Evolutionary conservation across 2,113 vertebrate species (phyloP), one percentile per base, ranked within the genome.

Genomic region (Cavia aperea): DNA sequence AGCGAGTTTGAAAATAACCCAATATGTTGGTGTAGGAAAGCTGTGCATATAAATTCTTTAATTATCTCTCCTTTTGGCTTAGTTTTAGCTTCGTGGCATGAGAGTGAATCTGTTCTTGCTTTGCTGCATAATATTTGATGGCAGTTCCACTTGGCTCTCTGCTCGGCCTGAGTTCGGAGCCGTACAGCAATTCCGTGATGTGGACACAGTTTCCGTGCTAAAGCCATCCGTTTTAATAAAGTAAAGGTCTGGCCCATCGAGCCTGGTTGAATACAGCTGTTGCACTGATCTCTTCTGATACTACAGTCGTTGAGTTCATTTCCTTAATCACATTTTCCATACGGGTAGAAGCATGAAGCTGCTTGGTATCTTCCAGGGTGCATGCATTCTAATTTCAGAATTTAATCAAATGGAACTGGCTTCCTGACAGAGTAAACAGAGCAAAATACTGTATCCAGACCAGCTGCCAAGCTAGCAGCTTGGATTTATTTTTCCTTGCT

Each of bases 341-440:
- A 96, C 73, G 94, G 95, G 96, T 81, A 82, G 93, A 95, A 95
- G 96, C 96, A 96, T 95, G 96, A 96, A 96, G 89, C 91, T 83
- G 93, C 89, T 93, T 95, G 93, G 94, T 96, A 95, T 93, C 96
- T 97, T 96, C 91, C 93, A 96, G 95, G 91, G 85, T 93, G 95
- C 95, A 95, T 97, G 95, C 95, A 96, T 96, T 97, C 95, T 96
- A 96, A 97, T 97, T 97, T 97, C 95, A 95, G 95, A 96, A 96
- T 96, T 95, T 96, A 97, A 97, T 96, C 96, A 95, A 96, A 96
- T 95, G 95, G 93, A 96, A 92, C 95, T 96, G 96, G 96, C 96
- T 96, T 95, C 89, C 93, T 96, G 95, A 96, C 95, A 96, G 95
- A 96, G 92, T 96, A 96, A 97, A 96, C 96, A 96, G 96, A 97